Evolutionary conservation across 2,113 vertebrate genomes (phyloP).

Genomic region (Arvicanthis niloticus): DNA sequence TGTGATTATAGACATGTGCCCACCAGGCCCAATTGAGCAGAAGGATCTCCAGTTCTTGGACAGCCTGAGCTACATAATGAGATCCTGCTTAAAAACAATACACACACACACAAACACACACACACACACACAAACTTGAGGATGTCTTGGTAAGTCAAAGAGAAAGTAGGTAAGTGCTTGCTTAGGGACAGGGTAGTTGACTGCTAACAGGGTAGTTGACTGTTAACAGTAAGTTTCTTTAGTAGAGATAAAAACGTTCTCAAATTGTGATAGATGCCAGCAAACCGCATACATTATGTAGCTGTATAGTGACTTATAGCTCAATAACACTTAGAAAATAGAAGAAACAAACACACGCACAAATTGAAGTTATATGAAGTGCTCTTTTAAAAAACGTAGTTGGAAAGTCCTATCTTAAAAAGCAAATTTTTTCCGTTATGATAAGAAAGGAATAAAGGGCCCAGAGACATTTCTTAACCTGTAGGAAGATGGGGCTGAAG

Average conservation of each 20-base stretch:
- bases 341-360: neutral
- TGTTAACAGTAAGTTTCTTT: constrained; percentile 11
- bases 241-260: constrained; percentile 4
- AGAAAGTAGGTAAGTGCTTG: neutral
- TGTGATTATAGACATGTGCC: neutral
- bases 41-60: neutral
- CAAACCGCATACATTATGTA: neutral
- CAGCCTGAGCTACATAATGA: too few relatives aligned
- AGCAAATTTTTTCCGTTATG: neutral
- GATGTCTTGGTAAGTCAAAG: neutral
- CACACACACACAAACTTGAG: neutral
- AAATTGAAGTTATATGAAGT: neutral
- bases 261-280: neutral
- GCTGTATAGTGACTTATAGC: neutral
- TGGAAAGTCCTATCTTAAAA: neutral
- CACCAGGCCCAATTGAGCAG: neutral
- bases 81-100: neutral
- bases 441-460: neutral
- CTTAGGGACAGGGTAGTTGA: neutral
- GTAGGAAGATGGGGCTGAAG: neutral
- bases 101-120: neutral
- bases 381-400: neutral
- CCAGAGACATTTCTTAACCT: neutral
- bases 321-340: neutral
- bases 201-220: neutral